Evolutionary conservation across 92 coral and sea anemone species (phyloP).

Genomic region (Porites divaricata): DNA sequence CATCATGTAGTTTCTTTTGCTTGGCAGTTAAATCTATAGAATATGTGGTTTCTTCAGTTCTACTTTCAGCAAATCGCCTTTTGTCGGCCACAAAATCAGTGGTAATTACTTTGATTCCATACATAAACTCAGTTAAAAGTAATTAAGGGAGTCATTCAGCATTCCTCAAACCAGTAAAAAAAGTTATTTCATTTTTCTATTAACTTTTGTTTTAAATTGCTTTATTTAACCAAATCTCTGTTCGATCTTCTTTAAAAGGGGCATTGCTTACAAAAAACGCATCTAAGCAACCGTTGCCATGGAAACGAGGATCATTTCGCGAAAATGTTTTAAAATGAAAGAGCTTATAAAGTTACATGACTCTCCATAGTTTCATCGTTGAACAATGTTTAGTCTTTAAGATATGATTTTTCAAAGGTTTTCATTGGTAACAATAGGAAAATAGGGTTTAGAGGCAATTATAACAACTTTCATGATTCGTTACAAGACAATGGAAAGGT

Average conservation of each 20-base stretch:
- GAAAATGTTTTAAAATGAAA: not conserved
- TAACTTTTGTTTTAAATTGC: too few relatives aligned
- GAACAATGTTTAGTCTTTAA: not conserved
- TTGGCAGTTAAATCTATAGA: conserved; percentile 1
- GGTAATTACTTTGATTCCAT: not conserved
- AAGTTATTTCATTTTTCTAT: not conserved
- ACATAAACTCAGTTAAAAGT: conserved; percentile 5
- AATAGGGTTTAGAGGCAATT: too few relatives aligned
- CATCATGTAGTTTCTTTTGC: not conserved
- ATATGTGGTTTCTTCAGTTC: not conserved
- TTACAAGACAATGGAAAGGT: too few relatives aligned
- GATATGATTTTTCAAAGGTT: too few relatives aligned
- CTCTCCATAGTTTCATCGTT: not conserved
- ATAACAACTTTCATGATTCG: too few relatives aligned
- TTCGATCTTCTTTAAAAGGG: conserved; percentile 8
- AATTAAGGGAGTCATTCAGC: not conserved
- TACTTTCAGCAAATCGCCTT: not conserved
- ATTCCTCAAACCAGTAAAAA: not conserved
- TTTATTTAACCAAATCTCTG: conserved; percentile 3
- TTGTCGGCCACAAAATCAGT: not conserved
- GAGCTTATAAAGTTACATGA: conserved; percentile 1
- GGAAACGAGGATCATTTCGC: conserved; percentile 9
- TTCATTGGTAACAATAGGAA: too few relatives aligned
- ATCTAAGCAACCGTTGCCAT: not conserved
- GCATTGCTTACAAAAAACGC: not conserved